Evolutionary conservation across 2,797 vertebrate species (phyloP).

Genomic region (Apogon talboti): DNA sequence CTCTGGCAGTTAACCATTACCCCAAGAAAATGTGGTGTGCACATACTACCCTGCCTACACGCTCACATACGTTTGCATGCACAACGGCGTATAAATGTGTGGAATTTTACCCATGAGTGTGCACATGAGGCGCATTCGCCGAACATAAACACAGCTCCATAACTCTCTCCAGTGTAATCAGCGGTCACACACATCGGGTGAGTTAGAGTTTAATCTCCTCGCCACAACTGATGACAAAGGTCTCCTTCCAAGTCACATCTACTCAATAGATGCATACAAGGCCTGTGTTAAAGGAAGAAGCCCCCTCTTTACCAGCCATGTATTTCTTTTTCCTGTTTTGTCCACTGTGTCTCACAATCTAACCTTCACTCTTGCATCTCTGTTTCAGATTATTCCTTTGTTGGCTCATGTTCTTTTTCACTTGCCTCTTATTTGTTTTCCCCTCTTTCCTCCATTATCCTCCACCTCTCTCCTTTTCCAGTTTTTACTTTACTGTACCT

Average conservation of each 20-base stretch:
- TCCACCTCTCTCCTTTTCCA: slow-evolving; percentile 6
- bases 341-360: slow-evolving; percentile 31
- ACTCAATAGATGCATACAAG: slow-evolving; percentile 20
- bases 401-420: slow-evolving; percentile 63
- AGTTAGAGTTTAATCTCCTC: slow-evolving; percentile 51
- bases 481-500: slow-evolving; percentile 3
- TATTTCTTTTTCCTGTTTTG: not conserved
- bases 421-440: slow-evolving; percentile 13
- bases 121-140: slow-evolving; percentile 3
- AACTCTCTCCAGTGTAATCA: slow-evolving; percentile 33
- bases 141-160: slow-evolving; percentile 30
- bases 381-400: slow-evolving; percentile 54
- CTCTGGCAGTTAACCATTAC: slow-evolving; percentile 57
- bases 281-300: slow-evolving; percentile 3
- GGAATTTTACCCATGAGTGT: not conserved
- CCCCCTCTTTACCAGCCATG: not conserved
- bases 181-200: slow-evolving; percentile 8
- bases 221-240: slow-evolving; percentile 43
- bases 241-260: slow-evolving; percentile 17
- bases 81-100: not conserved
- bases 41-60: slow-evolving; percentile 5
- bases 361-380: slow-evolving; percentile 42
- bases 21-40: slow-evolving; percentile 23
- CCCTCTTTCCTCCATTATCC: not conserved
- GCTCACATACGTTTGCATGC: slow-evolving; percentile 2